Conservation (phyloP, 2,888 invertebrate genomes). For the Platycnemis pennipes region DNA sequence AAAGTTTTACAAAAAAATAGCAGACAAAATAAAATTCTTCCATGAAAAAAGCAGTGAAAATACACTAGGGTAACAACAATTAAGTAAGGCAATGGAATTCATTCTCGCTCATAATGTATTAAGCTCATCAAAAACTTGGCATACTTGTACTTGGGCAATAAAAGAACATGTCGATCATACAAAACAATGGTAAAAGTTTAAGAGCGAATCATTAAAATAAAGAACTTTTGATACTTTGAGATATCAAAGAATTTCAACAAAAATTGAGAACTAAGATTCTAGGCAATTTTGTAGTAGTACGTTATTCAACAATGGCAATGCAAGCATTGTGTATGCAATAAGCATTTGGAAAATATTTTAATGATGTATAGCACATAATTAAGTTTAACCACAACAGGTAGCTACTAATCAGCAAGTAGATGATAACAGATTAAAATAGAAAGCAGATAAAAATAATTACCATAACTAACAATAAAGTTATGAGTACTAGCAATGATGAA, state of each 20-base stretch:
- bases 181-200: neutral
- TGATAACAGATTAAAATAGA: neutral
- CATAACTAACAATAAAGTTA: neutral
- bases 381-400: neutral
- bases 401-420: neutral
- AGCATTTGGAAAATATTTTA: neutral
- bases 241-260: neutral
- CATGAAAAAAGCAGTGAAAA: neutral
- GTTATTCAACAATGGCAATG: neutral
- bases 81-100: neutral
- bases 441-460: neutral
- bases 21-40: conserved; percentile 20
- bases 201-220: neutral
- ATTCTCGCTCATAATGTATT: neutral
- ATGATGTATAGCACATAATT: neutral
- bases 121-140: neutral
- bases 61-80: neutral
- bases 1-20: conserved; percentile 26
- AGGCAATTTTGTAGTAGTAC: neutral
- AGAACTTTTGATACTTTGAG: neutral
- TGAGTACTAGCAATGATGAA: neutral
- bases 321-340: neutral
- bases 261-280: neutral
- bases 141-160: neutral
- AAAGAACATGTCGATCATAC: neutral